Percentiles rank a stretch among this genome's conserved stretches.
Evolutionary conservation across 92 coral and sea anemone genomes (phyloP).

Genomic region (Heliopora coerulea): DNA sequence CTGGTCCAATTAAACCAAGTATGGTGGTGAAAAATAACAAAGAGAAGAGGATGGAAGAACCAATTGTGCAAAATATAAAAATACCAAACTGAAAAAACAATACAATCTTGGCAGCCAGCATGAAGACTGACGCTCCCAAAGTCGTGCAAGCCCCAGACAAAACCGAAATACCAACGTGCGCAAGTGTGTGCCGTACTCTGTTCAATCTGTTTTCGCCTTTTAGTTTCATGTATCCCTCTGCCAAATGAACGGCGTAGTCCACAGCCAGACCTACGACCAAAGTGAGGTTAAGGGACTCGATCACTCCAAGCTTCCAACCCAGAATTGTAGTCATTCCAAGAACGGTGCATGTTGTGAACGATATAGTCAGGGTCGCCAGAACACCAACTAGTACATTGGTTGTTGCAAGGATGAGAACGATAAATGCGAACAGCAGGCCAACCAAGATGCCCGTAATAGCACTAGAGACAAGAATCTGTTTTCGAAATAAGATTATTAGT

Average conservation of each 20-base stretch:
- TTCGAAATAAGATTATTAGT: background rate
- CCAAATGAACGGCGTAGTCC: slow-evolving; percentile 94
- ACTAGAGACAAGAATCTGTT: slow-evolving; percentile 81
- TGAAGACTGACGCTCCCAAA: slow-evolving; percentile 90
- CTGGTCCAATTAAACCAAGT: slow-evolving; percentile 56
- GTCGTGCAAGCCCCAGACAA: slow-evolving; percentile 94
- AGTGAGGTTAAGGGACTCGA: slow-evolving; percentile 90
- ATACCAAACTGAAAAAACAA: slow-evolving; percentile 96
- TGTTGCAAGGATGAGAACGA: slow-evolving; percentile 80
- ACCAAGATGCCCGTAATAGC: slow-evolving; percentile 89
- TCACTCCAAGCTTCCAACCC: slow-evolving; percentile 93
- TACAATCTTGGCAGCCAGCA: slow-evolving; percentile 93
- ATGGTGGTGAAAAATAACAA: slow-evolving; percentile 76
- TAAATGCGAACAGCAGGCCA: slow-evolving; percentile 78
- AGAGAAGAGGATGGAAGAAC: slow-evolving; percentile 83
- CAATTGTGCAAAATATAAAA: slow-evolving; percentile 91
- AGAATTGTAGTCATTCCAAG: slow-evolving; percentile 86
- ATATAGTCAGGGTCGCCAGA: slow-evolving; percentile 78
- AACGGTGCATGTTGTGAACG: slow-evolving; percentile 80
- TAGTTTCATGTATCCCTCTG: slow-evolving; percentile 79
- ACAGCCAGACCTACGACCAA: slow-evolving; percentile 96
- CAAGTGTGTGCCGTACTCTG: slow-evolving; percentile 74
- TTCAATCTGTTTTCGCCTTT: slow-evolving; percentile 45
- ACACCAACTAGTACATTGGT: slow-evolving; percentile 94
- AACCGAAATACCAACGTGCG: slow-evolving; percentile 87